Conservation (phyloP, 2,797 vertebrate species). For the Lacerta agilis region DNA sequence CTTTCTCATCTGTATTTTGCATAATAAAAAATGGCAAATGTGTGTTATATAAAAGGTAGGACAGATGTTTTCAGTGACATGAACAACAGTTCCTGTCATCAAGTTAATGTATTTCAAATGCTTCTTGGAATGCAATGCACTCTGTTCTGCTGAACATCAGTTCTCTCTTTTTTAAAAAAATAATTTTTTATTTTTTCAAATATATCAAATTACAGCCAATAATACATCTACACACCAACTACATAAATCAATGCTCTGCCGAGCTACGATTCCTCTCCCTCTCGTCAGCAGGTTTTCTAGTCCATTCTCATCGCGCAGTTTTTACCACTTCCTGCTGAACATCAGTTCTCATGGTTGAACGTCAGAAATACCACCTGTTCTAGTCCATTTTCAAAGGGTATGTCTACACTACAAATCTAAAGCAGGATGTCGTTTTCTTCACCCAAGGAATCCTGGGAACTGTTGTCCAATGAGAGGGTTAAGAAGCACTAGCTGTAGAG, state of each 20-base stretch:
- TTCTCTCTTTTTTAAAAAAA: no score
- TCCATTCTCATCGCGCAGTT: no score
- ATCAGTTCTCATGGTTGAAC: neutral
- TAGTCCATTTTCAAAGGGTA: neutral
- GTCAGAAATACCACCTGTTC: neutral
- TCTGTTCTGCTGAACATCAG: neutral
- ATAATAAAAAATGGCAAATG: neutral
- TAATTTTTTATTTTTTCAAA: no score
- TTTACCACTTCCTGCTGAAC: no score
- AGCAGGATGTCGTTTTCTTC: neutral
- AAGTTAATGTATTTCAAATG: slow-evolving; percentile 10
- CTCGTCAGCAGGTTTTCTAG: no score
- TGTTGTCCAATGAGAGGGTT: neutral
- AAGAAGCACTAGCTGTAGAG: neutral
- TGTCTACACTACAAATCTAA: neutral
- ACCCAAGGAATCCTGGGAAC: neutral
- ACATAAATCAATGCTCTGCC: no score
- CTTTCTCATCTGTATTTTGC: neutral
- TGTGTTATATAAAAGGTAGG: neutral
- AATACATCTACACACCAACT: no score
- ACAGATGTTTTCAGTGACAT: neutral
- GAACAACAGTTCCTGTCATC: neutral
- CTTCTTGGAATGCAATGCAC: neutral
- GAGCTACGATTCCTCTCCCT: no score
- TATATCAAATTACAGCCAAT: no score